Evolutionary conservation across 2,888 invertebrate genomes (phyloP).

Genomic region (Exephanes ischioxanthus): DNA sequence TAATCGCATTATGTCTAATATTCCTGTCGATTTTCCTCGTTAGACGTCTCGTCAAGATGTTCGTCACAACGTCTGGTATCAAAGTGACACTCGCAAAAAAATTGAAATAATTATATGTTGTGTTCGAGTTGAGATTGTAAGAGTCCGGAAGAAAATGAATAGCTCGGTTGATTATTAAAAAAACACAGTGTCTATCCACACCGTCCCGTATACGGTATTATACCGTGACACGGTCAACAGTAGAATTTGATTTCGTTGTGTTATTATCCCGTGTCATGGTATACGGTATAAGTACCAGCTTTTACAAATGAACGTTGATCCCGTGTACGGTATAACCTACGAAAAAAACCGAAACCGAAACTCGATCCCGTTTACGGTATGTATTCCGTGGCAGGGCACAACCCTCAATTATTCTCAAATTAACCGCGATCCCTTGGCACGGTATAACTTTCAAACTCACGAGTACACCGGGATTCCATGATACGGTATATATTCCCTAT

Average conservation of each 20-base stretch:
- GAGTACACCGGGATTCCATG: too few relatives aligned
- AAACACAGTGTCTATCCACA: neutral
- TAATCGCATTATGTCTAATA: neutral
- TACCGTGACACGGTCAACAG: neutral
- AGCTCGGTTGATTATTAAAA: neutral
- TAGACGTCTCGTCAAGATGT: constrained; percentile 17
- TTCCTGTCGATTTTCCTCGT: constrained; percentile 1
- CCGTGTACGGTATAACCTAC: too few relatives aligned
- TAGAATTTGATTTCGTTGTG: too few relatives aligned
- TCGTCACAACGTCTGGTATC: neutral
- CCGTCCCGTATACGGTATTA: neutral
- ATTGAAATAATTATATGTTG: neutral
- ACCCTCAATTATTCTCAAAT: too few relatives aligned
- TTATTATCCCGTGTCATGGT: too few relatives aligned
- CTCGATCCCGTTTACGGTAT: too few relatives aligned
- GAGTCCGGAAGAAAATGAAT: neutral
- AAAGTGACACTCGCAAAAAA: constrained; percentile 10
- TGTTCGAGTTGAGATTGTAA: neutral
- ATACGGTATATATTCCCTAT: too few relatives aligned
- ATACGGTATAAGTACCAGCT: too few relatives aligned
- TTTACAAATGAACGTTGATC: too few relatives aligned
- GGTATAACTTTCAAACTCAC: too few relatives aligned
- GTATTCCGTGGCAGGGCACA: neutral
- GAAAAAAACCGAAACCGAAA: too few relatives aligned
- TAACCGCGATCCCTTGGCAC: too few relatives aligned